Evolutionary conservation across 92 coral and sea anemone species (phyloP).

Genomic region (Phenganax stokvisi): DNA sequence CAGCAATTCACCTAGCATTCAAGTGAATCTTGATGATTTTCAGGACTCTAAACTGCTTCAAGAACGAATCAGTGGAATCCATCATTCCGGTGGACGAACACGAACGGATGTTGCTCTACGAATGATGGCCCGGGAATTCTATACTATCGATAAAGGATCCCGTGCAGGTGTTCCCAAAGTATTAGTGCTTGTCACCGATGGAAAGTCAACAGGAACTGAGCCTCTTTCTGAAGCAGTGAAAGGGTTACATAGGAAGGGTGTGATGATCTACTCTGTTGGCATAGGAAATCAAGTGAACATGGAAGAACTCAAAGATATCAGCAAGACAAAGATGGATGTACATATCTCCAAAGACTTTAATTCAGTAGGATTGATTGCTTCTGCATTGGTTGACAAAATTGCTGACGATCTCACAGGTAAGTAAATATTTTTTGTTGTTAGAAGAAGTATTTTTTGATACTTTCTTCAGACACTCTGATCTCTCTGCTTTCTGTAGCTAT

Average conservation of each 20-base stretch:
- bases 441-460: too few relatives aligned
- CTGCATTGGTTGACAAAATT: constrained; percentile 10
- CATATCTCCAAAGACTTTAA: constrained; percentile 7
- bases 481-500: not conserved
- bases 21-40: constrained; percentile 32
- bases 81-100: constrained; percentile 65
- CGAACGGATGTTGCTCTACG: constrained; percentile 72
- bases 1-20: constrained; percentile 18
- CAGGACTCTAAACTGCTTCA: constrained; percentile 48
- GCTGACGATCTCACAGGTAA: constrained; percentile 21
- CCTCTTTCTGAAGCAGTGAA: constrained; percentile 51
- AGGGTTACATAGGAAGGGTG: constrained; percentile 54
- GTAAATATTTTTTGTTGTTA: not conserved
- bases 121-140: constrained; percentile 60
- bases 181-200: constrained; percentile 66
- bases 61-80: constrained; percentile 55
- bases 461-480: not conserved
- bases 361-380: not conserved
- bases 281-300: constrained; percentile 58
- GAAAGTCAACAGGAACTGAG: constrained; percentile 61
- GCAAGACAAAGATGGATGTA: constrained; percentile 45
- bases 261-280: constrained; percentile 59
- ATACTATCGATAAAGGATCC: constrained; percentile 68
- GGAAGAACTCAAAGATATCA: constrained; percentile 51
- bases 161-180: constrained; percentile 69